Conservation (phyloP, 2,888 invertebrate species). For the Meliscaeva auricollis region DNA sequence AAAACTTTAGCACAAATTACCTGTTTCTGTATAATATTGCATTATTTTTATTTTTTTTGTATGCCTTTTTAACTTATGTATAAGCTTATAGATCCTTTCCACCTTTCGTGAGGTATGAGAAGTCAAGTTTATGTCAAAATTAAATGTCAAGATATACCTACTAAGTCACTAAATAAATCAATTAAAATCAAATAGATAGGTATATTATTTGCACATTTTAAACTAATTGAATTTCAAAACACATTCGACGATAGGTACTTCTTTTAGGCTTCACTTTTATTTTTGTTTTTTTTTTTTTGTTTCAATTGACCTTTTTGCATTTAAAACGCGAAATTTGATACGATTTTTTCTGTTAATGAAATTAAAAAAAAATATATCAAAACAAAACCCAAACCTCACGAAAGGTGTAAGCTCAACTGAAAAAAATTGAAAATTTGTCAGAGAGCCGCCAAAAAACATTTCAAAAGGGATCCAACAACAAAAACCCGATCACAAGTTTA, state of each 20-base stretch:
- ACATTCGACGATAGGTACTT: neutral
- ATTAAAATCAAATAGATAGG: neutral
- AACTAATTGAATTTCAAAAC: constrained; percentile 8
- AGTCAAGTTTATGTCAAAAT: neutral
- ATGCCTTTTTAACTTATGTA: too few relatives aligned
- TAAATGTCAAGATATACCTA: neutral
- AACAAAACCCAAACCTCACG: constrained; percentile 47
- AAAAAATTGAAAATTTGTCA: constrained; percentile 22
- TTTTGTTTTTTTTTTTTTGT: neutral
- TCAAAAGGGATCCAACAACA: constrained; percentile 25
- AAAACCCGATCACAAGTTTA: constrained; percentile 29
- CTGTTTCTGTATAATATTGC: constrained; percentile 45
- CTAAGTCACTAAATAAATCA: neutral
- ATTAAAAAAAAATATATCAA: constrained; percentile 9
- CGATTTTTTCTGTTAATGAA: neutral
- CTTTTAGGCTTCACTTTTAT: neutral
- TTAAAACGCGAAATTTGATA: constrained; percentile 17
- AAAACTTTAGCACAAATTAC: constrained; percentile 12
- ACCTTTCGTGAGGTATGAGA: constrained; percentile 14
- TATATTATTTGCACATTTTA: neutral
- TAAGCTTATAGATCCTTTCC: neutral
- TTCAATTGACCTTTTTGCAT: constrained; percentile 55
- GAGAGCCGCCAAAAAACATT: constrained; percentile 41
- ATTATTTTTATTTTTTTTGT: constrained; percentile 14
- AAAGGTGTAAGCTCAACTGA: constrained; percentile 51